Evolutionary conservation across 2,888 invertebrate species (phyloP).

Genomic region (Margaritifera margaritifera): DNA sequence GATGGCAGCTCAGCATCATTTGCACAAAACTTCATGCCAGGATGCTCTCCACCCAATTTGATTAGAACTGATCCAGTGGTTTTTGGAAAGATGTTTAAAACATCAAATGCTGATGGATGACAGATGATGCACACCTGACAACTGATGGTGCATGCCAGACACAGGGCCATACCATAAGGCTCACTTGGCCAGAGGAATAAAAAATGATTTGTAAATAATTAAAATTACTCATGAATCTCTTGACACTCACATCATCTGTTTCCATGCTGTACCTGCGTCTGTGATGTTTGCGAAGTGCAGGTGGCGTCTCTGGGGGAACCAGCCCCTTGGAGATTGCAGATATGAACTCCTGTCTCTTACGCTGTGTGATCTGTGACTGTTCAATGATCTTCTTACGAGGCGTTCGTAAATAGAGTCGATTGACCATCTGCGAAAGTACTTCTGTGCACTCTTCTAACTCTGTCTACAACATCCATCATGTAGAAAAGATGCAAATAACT

Average conservation of each 20-base stretch:
- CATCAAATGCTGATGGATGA: too few species aligned
- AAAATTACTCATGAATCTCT: not conserved
- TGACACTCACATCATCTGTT: constrained; percentile 63
- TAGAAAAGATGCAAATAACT: too few species aligned
- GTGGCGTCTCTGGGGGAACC: constrained; percentile 77
- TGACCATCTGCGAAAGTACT: constrained; percentile 80
- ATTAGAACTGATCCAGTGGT: too few species aligned
- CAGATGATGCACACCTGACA: too few species aligned
- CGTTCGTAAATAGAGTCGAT: constrained; percentile 78
- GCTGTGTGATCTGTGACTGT: constrained; percentile 77
- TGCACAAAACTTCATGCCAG: too few species aligned
- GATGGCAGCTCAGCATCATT: too few species aligned
- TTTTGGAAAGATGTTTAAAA: too few species aligned
- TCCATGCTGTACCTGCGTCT: constrained; percentile 66
- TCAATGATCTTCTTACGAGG: constrained; percentile 79
- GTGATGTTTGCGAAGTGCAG: constrained; percentile 75
- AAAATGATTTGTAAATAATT: not conserved
- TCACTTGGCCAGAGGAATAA: not conserved
- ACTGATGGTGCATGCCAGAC: too few species aligned
- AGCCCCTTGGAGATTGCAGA: constrained; percentile 77
- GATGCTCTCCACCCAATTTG: too few species aligned
- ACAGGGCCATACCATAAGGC: too few species aligned
- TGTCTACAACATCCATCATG: constrained; percentile 73
- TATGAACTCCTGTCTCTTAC: constrained; percentile 80
- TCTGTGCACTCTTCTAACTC: constrained; percentile 81